A percentile compares a stretch with the other conserved stretches of the same genome.
Evolutionary conservation across 1,140 invertebrate genomes (phyloP).

Genomic region (Drosophila miranda): DNA sequence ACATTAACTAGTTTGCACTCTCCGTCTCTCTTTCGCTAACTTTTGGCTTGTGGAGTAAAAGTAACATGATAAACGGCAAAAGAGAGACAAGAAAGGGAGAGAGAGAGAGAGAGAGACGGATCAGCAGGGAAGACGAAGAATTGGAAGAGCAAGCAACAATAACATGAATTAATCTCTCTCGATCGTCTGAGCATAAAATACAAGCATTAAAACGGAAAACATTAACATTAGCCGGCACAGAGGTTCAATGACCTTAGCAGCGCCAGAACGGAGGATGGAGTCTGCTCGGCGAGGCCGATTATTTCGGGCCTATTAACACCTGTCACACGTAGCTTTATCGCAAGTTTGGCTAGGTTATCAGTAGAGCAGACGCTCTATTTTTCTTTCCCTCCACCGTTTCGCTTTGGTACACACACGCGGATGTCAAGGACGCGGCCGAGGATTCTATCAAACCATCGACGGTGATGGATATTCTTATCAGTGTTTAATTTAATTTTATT

Average conservation of each 20-base stretch:
- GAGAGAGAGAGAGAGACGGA: constrained; percentile 2
- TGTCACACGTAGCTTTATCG: constrained; percentile 52
- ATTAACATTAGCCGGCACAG: constrained; percentile 7
- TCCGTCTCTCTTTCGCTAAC: neutral
- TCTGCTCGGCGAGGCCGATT: constrained; percentile 10
- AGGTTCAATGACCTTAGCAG: constrained; percentile 38
- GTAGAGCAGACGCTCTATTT: constrained; percentile 3
- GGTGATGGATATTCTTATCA: too few species aligned
- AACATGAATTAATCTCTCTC: constrained; percentile 44
- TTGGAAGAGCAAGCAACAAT: constrained; percentile 1
- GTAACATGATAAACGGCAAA: constrained; percentile 37
- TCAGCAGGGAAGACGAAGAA: neutral
- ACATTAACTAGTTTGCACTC: neutral
- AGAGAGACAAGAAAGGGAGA: constrained; percentile 17
- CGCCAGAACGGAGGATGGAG: neutral
- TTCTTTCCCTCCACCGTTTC: too few species aligned
- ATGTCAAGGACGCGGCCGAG: too few species aligned
- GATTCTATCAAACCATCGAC: too few species aligned
- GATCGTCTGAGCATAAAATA: constrained; percentile 45
- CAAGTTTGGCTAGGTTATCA: constrained; percentile 3
- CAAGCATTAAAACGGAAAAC: constrained; percentile 33
- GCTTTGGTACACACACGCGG: too few species aligned
- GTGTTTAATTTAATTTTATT: too few species aligned
- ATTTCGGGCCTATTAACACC: constrained; percentile 44
- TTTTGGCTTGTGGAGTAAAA: neutral